These are phyloP conservation scores for Pandemis cinnamomeana DNA, from an alignment of 2,888 invertebrate genomes.

Conservation along the genomic window DNA sequence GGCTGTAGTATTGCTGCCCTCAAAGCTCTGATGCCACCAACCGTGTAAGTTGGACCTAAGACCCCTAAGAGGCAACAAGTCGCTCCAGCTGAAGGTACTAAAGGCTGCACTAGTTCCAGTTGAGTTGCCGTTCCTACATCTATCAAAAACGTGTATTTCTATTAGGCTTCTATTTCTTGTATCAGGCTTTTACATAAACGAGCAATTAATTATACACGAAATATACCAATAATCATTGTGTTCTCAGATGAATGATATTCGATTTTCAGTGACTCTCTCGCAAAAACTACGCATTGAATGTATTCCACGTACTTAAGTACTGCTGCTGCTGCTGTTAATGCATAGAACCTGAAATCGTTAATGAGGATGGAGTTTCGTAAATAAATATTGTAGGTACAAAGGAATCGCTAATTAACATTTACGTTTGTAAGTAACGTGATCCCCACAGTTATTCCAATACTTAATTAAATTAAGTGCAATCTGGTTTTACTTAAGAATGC, in stretches of 20 bases:
- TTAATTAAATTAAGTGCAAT: not conserved
- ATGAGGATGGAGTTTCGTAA: not conserved
- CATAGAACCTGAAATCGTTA: slow-evolving; percentile 88
- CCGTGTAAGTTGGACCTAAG: slow-evolving; percentile 73
- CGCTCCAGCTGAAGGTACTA: slow-evolving; percentile 74
- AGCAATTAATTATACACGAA: not conserved
- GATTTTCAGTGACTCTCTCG: slow-evolving; percentile 90
- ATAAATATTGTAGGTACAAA: not conserved
- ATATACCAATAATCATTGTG: slow-evolving; percentile 91
- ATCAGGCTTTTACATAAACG: not conserved
- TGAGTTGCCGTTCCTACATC: slow-evolving; percentile 93
- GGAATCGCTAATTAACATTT: not conserved
- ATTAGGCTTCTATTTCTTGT: too few species aligned
- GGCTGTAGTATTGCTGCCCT: slow-evolving; percentile 93
- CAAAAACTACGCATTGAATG: slow-evolving; percentile 89
- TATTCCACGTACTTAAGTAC: slow-evolving; percentile 93
- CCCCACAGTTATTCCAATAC: not conserved
- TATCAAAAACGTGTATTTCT: slow-evolving; percentile 58
- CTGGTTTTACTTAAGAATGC: not conserved
- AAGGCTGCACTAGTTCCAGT: slow-evolving; percentile 88
- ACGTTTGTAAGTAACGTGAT: too few species aligned
- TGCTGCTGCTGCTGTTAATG: slow-evolving; percentile 93
- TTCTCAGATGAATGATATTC: slow-evolving; percentile 93
- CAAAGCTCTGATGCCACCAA: slow-evolving; percentile 90
- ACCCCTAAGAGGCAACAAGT: slow-evolving; percentile 77